Evolutionary conservation across 1,140 invertebrate species (phyloP), one percentile per base, ranked within the genome.

Genomic region (Dolichoris vasculosae): DNA sequence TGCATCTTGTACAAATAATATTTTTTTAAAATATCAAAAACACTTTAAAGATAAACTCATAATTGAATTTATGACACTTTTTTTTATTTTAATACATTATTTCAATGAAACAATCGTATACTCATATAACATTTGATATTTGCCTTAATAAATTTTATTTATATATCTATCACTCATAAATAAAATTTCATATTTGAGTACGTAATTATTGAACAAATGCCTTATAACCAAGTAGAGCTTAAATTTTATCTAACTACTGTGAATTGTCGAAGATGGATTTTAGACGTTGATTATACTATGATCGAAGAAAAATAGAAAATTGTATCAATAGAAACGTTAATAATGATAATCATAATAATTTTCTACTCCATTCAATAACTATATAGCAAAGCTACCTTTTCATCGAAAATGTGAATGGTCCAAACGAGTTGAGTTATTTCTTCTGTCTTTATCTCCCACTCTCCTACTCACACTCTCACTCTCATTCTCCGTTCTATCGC

Each of bases 321-420:
- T 88, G 90, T 91, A 91, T 88, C 91, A 89, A 91, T 91, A 91
- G 91, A 92, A 91, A 91, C 86, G 89, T 91, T 92, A 91, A 91
- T 91, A 92, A 92, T 91, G 91, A 92, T 92, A 91, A 92, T 92
- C 89, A 92, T 92, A 91, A 92, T 92, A 92, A 92, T 92, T 91
- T 89, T 86, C 91, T 89, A 90, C 90, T 92, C 90, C 91, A 91
- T 91, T 92, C 89, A 91, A 88, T 84, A 88, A 89, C 90, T 90
- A 90, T 90, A 90, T 87, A 90, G 82, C 88, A 82, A 48, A 51
- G 63, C 59, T 77, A 89, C 88, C 91, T 92, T 92, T 92, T 91
- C 91, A 92, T 91, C 88, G 89, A 84, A 86, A 51, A 89, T 87
- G 87, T 92, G 91, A 92, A 92, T 92, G 89, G 90, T 85, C 88